Evolutionary conservation across 2,797 vertebrate genomes (phyloP).

Genomic region (Mareca penelope): DNA sequence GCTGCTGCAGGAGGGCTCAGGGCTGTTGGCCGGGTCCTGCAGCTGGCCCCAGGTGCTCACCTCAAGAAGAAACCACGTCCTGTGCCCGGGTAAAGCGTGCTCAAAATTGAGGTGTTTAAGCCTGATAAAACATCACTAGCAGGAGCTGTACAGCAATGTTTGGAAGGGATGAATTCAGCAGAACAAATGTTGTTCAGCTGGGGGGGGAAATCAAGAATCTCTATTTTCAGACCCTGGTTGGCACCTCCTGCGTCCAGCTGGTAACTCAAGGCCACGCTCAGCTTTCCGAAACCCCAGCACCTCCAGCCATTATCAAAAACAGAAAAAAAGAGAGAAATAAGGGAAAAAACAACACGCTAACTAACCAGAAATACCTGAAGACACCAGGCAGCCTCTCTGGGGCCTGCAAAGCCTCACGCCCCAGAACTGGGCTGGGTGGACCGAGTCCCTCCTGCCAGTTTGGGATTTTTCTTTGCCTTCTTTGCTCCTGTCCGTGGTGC

Average conservation of each 20-base stretch:
- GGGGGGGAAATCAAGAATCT: not conserved
- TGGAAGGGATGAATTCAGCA: not conserved
- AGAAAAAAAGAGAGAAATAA: not conserved
- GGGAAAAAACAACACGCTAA: accelerated
- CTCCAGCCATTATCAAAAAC: not conserved
- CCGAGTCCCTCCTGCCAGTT: not conserved
- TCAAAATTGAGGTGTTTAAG: not conserved
- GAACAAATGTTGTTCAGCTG: not conserved
- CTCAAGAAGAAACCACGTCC: not conserved
- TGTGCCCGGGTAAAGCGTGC: too few species aligned
- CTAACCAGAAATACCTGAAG: accelerated
- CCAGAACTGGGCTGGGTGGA: not conserved
- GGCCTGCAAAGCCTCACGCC: not conserved
- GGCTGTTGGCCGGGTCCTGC: not conserved
- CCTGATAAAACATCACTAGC: not conserved
- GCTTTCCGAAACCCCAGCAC: not conserved
- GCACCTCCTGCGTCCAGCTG: accelerated
- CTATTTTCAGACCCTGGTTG: accelerated
- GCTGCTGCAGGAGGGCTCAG: not conserved
- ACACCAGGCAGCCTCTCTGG: accelerated
- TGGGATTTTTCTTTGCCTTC: not conserved
- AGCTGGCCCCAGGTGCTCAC: not conserved
- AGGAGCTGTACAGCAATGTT: not conserved
- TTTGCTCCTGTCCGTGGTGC: accelerated
- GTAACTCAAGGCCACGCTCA: accelerated